Base-by-base conservation (phyloP, 92 coral and sea anemone species). In the Micromussa lordhowensis region DNA sequence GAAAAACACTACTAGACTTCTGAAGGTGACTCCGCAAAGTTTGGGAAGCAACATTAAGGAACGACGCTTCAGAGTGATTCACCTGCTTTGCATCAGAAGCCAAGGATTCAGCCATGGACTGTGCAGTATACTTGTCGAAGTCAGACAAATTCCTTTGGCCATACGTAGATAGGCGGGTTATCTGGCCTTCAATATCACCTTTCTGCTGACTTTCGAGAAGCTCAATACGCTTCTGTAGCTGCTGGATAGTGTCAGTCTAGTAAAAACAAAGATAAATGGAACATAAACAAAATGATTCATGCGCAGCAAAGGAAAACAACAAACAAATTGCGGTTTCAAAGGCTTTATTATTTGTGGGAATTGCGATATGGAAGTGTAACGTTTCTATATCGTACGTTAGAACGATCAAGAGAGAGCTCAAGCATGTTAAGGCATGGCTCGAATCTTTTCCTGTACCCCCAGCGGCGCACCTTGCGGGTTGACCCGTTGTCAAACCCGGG, bases 1-100 rank as follows among this genome's bases (percentile, higher is more conserved):
- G 38, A 5, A 36, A 29, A 24, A 24, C 17, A 15, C 29, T 70
- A 9, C 5, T 26, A 9, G 22, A 34, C 75, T 70, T 70, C 31
- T 28, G 12, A 5, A 70, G 17, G 22, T 70, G 32, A 70, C 75
- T 34, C 11, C 36, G 75, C 35, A 70, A 0, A 1, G 75, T 70
- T 34, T 70, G 75, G 32, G 73, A 68, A 68, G 73, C 28, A 68
- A 68, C 73, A 29, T 17, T 29, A 68, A 68, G 73, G 73, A 68
- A 68, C 73, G 73, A 68, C 73, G 28, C 73, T 68, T 30, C 18
- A 24, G 73, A 68, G 73, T 68, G 73, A 68, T 68, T 68, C 11
- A 68, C 18, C 13, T 70, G 75, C 75, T 9, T 70, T 0, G 38
- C 75, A 15, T 70, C 38, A 14, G 32, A 29, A 5, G 75, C 75